A percentile compares a stretch with the other conserved stretches of the same genome.
Evolutionary conservation across 2,797 vertebrate species (phyloP).

Genomic region (Tapirus indicus): DNA sequence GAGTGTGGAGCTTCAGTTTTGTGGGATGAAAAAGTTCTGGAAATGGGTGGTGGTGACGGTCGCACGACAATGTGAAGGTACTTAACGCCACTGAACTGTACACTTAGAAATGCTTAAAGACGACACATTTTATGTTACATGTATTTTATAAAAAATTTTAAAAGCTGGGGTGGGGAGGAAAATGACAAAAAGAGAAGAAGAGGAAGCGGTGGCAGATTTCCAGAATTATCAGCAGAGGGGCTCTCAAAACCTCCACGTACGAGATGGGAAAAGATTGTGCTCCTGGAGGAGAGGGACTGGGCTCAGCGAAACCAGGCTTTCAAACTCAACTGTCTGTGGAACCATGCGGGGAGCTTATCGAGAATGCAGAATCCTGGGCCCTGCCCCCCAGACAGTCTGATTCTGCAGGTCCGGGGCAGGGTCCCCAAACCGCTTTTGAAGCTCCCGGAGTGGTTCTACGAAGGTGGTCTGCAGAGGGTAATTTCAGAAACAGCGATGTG

Average conservation of each 20-base stretch:
- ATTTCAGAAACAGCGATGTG: background rate
- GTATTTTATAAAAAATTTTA: background rate
- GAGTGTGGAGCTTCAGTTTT: background rate
- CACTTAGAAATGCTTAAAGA: background rate
- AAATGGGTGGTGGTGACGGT: fast-evolving
- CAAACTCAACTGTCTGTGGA: background rate
- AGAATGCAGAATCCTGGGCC: background rate
- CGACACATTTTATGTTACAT: background rate
- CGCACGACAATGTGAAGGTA: fast-evolving
- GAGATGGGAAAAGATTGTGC: background rate
- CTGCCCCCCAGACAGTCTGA: background rate
- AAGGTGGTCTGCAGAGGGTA: background rate
- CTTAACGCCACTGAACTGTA: background rate
- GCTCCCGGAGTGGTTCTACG: background rate
- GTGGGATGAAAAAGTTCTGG: background rate
- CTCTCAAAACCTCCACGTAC: fast-evolving
- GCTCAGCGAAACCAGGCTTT: background rate
- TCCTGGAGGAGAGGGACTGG: background rate
- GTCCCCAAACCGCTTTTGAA: background rate
- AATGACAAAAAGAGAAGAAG: background rate
- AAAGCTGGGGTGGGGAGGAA: background rate
- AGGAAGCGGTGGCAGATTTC: background rate
- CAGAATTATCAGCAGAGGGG: background rate
- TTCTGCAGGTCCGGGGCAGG: background rate
- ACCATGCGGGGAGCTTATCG: background rate